These are phyloP conservation scores for Gastracanthus pulcherrimus DNA, from an alignment of 2,888 invertebrate species.

Conservation along the genomic window DNA sequence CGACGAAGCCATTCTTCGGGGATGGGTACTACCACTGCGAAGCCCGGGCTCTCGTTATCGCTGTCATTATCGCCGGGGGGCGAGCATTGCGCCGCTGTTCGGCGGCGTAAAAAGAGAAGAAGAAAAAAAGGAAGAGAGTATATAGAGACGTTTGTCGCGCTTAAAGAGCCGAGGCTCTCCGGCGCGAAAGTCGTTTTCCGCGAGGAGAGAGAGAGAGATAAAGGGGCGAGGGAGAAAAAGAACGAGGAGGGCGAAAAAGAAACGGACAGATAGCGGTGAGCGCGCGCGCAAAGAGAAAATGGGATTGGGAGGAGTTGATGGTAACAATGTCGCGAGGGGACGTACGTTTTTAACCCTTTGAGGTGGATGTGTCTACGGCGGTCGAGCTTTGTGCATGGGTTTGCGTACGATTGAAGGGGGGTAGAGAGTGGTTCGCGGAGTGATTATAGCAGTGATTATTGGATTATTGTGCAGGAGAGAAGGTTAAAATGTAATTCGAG, in stretches of 20 bases:
- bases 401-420: no score
- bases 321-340: neutral
- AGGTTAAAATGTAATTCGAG: no score
- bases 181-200: constrained; percentile 23
- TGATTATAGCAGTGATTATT: no score
- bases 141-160: constrained; percentile 32
- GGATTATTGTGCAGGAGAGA: no score
- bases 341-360: neutral
- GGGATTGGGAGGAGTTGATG: constrained; percentile 20
- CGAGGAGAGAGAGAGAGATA: neutral
- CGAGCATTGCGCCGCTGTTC: constrained; percentile 9
- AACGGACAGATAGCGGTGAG: neutral
- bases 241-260: neutral
- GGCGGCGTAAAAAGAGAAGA: constrained; percentile 33
- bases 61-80: constrained; percentile 50
- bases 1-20: constrained; percentile 32
- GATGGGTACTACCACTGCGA: neutral
- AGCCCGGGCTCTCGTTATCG: constrained; percentile 59
- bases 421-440: no score
- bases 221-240: constrained; percentile 32
- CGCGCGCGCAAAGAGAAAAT: constrained; percentile 18
- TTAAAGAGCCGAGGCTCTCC: constrained; percentile 32
- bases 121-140: neutral
- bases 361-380: neutral
- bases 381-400: no score